Conservation (phyloP, 2,888 invertebrate genomes). For the Leucoma salicis region DNA sequence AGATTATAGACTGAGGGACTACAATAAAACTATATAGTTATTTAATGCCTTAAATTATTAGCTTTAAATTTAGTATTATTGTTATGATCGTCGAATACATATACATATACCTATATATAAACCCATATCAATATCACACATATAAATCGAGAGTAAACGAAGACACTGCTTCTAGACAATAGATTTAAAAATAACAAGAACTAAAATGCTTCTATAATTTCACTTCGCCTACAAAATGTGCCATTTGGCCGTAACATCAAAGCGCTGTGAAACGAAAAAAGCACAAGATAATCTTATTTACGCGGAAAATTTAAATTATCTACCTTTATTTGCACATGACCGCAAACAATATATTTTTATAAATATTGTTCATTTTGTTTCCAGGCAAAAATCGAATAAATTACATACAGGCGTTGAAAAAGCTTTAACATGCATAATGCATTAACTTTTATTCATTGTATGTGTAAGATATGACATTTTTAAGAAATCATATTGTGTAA, state of each 20-base stretch:
- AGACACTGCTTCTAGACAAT: too few species aligned
- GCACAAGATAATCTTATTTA: not conserved
- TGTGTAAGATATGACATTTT: slow-evolving; percentile 33
- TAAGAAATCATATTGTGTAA: slow-evolving; percentile 46
- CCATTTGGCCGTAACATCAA: slow-evolving; percentile 14
- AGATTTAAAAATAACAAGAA: too few species aligned
- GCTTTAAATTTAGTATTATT: slow-evolving; percentile 19
- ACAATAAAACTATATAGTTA: slow-evolving; percentile 38
- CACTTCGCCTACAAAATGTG: slow-evolving; percentile 3
- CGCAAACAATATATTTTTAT: not conserved
- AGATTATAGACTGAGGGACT: slow-evolving; percentile 49
- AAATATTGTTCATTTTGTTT: slow-evolving; percentile 15
- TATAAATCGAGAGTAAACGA: too few species aligned
- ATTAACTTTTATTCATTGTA: slow-evolving; percentile 51
- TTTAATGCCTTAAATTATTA: slow-evolving; percentile 37
- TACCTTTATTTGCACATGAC: not conserved
- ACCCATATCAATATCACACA: too few species aligned
- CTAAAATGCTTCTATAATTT: slow-evolving; percentile 3
- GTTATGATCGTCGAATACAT: not conserved
- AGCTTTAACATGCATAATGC: slow-evolving; percentile 62
- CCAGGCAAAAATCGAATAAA: slow-evolving; percentile 39
- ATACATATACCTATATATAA: too few species aligned
- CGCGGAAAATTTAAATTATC: slow-evolving; percentile 8
- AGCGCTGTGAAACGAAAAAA: slow-evolving; percentile 1
- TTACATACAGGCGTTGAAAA: slow-evolving; percentile 55